Evolutionary conservation across 2,797 vertebrate genomes (phyloP).

Genomic region (Streptopelia turtur): DNA sequence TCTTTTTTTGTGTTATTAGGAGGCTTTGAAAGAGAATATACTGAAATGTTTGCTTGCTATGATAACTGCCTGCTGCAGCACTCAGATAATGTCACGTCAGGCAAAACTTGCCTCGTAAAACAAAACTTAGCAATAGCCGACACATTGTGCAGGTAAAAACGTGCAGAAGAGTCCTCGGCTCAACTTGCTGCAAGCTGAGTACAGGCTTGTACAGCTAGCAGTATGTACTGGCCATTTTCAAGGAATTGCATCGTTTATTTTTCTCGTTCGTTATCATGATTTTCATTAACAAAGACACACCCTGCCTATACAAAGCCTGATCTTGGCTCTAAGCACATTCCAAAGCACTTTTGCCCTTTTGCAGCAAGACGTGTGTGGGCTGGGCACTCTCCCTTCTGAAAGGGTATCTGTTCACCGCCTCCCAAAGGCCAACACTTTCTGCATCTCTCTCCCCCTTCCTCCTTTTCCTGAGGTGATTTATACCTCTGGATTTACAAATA

Average conservation of each 20-base stretch:
- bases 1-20: not conserved
- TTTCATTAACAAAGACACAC: conserved; percentile 49
- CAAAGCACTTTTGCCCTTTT: conserved; percentile 69
- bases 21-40: not conserved
- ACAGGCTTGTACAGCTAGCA: not conserved
- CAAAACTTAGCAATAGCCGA: not conserved
- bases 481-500: not conserved
- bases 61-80: not conserved
- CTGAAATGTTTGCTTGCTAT: not conserved
- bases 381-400: conserved; percentile 54
- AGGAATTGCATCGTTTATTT: conserved; percentile 37
- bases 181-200: not conserved
- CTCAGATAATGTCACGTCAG: not conserved
- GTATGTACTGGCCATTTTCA: not conserved
- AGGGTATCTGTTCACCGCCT: conserved; percentile 55
- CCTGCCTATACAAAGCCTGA: conserved; percentile 47
- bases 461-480: not conserved
- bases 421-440: conserved; percentile 12
- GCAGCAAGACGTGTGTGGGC: conserved; percentile 57
- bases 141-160: not conserved
- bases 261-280: not conserved
- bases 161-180: not conserved
- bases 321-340: conserved; percentile 67
- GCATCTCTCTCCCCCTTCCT: not conserved
- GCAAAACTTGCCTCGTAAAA: not conserved